Base-by-base conservation (phyloP, 2,113 vertebrate species). In the Lutjanus erythropterus region DNA sequence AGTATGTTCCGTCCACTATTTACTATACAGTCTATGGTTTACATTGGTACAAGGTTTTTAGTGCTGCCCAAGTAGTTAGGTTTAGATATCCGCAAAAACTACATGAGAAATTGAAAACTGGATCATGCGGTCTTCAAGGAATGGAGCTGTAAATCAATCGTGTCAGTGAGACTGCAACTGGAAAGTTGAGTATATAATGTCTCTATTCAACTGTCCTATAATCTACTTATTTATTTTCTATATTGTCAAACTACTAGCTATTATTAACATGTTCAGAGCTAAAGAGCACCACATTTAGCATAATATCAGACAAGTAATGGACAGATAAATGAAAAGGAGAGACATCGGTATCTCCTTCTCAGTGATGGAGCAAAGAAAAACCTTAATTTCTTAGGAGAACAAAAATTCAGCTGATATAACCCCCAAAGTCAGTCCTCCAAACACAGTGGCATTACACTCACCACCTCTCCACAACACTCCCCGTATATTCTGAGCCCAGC, bases 391-490 rank as follows among this genome's bases (percentile, higher is more conserved):
- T 31, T 4, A 75, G 31, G 42, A 25, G 18, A 55, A 44, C n/a
- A 33, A 25, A 25, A 46, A 41, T 29, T 33, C 9, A 19, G 19
- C 69, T 33, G 61, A 12, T 9, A 41, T 42, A 14, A 39, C 49
- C 35, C 60, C 39, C 31, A 60, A 53, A 59, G 37, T 61, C 56
- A 25, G 60, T 52, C 25, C 0, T 52, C 15, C 60, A 68, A 67
- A 62, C 68, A 39, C 16, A 14, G 39, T 12, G 46, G 18, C 59
- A 4, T 62, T 31, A 18, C 46, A 46, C 58, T 67, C 68, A 9
- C 12, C 82, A 53, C 65, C 56, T 23, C 70, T 69, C 7, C 0
- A 66, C n/a, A 66, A 47, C 75, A 4, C 68, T 39, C 23, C 12
- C 47, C 9, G 2, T 50, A 25, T 33, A 73, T 42, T 80, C 72